Percentiles rank a stretch among this genome's conserved stretches.
Conservation (phyloP, 2,113 vertebrate species). For the Myotis davidii region DNA sequence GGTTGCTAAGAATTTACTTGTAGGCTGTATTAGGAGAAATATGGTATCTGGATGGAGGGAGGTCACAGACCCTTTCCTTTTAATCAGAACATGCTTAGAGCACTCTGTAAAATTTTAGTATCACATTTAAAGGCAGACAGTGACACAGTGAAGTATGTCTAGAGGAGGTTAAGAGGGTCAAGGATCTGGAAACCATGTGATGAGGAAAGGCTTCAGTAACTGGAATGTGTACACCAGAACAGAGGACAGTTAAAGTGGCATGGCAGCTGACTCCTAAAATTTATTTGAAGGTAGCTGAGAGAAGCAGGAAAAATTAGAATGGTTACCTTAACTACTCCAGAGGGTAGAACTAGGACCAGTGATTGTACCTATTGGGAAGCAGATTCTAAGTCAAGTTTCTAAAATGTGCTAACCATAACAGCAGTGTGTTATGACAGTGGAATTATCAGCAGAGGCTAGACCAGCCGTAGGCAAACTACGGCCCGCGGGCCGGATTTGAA, state of each 20-base stretch:
- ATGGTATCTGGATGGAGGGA: not conserved
- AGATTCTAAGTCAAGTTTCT: not conserved
- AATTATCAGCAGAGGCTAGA: not conserved
- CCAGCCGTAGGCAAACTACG: no score
- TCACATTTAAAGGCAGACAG: not conserved
- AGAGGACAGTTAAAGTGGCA: not conserved
- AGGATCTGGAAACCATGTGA: not conserved
- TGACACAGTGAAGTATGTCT: not conserved
- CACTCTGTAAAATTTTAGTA: not conserved
- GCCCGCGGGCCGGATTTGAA: no score
- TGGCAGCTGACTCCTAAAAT: not conserved
- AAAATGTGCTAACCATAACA: not conserved
- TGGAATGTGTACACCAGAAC: slow-evolving; percentile 1
- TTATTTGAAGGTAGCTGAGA: not conserved
- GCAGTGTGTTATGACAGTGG: not conserved
- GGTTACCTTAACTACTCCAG: not conserved
- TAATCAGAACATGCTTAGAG: not conserved
- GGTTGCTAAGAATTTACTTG: not conserved
- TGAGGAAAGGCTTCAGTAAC: slow-evolving; percentile 3
- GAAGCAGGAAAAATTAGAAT: not conserved
- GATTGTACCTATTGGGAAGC: slow-evolving; percentile 3
- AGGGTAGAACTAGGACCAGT: not conserved
- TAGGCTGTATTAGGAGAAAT: not conserved
- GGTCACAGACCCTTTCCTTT: not conserved
- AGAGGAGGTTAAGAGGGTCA: not conserved